phyloP scores from a whole-genome alignment of 2,888 invertebrate genomes.

The Poecilobothrus nobilitatus region DNA sequence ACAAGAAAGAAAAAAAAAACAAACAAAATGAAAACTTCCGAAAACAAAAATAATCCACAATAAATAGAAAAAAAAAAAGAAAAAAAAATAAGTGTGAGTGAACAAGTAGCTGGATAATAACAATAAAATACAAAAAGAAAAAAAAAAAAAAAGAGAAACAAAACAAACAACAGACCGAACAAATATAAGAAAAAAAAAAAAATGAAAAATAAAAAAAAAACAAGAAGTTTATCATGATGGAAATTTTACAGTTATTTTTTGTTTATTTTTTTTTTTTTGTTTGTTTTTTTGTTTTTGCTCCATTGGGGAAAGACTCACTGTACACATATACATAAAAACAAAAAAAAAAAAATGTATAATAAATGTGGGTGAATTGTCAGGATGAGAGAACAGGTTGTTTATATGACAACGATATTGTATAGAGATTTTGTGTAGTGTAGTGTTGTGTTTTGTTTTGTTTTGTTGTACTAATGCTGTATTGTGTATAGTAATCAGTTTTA shows the following conservation, averaged over 20 bases:
- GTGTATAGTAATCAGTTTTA: too few relatives aligned
- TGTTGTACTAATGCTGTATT: too few relatives aligned
- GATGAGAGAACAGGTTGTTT: slow-evolving; percentile 1
- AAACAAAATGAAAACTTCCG: too few relatives aligned
- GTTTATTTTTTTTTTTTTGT: background rate
- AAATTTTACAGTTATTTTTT: background rate
- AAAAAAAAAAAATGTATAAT: background rate
- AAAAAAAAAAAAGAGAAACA: background rate
- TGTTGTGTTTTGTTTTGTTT: too few relatives aligned
- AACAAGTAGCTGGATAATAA: background rate
- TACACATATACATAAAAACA: background rate
- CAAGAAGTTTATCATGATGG: background rate
- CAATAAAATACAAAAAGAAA: background rate
- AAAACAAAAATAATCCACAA: too few relatives aligned
- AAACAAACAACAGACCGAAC: background rate
- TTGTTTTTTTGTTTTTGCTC: background rate
- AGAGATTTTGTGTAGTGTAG: background rate
- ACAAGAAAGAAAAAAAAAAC: too few relatives aligned
- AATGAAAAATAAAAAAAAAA: too few relatives aligned
- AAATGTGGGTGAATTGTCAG: too few relatives aligned
- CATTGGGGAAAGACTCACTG: background rate
- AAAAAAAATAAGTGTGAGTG: background rate
- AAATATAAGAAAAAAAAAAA: background rate
- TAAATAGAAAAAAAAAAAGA: too few relatives aligned
- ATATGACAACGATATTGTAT: background rate